Percentiles rank a stretch among this genome's conserved stretches.
These are phyloP conservation scores for Anseranas semipalmata DNA, from an alignment of 2,113 vertebrate species.

Conservation along the genomic window DNA sequence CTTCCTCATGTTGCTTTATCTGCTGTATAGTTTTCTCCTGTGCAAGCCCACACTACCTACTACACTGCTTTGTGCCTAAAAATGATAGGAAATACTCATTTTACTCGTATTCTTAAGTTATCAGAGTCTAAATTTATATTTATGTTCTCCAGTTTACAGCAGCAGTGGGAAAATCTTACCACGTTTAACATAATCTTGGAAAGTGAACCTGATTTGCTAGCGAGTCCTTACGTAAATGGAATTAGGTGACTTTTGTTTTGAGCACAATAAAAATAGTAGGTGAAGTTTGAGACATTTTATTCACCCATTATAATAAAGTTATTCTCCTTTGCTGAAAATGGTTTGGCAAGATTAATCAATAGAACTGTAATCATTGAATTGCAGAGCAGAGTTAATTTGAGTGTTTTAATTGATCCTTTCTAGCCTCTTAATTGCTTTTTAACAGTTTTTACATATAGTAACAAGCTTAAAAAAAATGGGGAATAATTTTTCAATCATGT, in stretches of 20 bases:
- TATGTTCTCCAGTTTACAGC: neutral
- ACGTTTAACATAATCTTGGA: neutral
- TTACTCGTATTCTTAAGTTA: neutral
- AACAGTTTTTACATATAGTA: neutral
- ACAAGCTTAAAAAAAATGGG: neutral
- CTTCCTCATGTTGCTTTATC: neutral
- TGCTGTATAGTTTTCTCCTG: neutral
- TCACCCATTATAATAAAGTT: neutral
- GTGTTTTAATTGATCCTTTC: neutral
- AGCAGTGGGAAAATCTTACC: neutral
- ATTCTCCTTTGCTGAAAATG: neutral
- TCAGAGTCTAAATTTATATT: neutral
- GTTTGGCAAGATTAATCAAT: neutral
- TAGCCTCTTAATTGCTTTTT: neutral
- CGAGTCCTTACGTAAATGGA: neutral
- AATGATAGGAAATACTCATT: neutral
- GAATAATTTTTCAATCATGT: neutral
- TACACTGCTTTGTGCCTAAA: neutral
- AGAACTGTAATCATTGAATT: neutral
- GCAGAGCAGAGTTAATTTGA: neutral
- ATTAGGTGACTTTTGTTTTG: neutral
- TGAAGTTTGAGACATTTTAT: neutral
- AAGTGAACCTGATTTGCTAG: neutral
- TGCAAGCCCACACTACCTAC: neutral
- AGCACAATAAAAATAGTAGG: neutral